Base-by-base conservation (phyloP, 2,113 vertebrate genomes). In the Ochotona princeps region DNA sequence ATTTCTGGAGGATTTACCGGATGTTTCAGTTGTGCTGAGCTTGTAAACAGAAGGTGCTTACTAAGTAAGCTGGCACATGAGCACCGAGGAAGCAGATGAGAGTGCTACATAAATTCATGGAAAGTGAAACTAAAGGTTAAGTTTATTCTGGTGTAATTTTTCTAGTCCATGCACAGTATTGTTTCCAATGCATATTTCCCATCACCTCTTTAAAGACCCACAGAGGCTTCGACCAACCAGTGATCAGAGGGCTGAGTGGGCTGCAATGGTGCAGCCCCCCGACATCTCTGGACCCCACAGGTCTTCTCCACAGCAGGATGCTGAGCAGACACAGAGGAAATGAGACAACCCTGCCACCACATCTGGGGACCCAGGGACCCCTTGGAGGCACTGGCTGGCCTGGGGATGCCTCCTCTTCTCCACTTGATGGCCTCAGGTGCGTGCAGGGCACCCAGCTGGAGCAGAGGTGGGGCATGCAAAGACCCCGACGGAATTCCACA, bases 51-150 rank as follows among this genome's bases (percentile, higher is more conserved):
- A 73, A 51, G 25, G 13, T 11, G 35, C 60, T 49, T 35, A 26
- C 63, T 18, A 26, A n/a, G 69, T 65, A n/a, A 14, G 28, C 28
- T 2, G 7, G 35, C 1, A 11, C 51, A 4, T 54, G n/a, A 26
- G 38, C 18, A 21, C 9, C 7, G 28, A 35, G 84, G 21, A 30
- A 63, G 18, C 0, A n/a, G 0, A 2, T 5, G 9, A 25, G 7
- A 32, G 0, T 2, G 20, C n/a, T 2, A 38, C 10, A 28, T 49
- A 38, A 13, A 26, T 70, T 26, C 7, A 51, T 49, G 51, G 54
- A 15, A 14, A 65, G 20, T 28, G 38, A 1, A 20, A 57, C 18
- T 57, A 57, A 57, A 18, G 54, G 17, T 57, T n/a, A 57, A 18
- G 54, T 57, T 57, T 5, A 57, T 57, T 57, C 18, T 57, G 54